These are phyloP conservation scores for Microcebus tavaratra DNA, from an alignment of 2,113 vertebrate genomes.

Conservation along the genomic window DNA sequence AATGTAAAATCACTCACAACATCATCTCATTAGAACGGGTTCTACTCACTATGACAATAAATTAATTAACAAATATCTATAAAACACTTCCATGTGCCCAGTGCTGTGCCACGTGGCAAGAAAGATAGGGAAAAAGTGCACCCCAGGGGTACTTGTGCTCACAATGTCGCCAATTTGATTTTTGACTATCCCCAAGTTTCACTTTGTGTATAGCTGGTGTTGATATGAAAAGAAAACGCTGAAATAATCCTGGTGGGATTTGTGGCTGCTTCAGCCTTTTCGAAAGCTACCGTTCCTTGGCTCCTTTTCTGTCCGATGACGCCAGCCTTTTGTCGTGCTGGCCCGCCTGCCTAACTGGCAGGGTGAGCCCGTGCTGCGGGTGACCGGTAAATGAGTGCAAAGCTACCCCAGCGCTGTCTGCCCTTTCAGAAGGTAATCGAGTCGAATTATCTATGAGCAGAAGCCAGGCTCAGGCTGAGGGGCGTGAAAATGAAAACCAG, in stretches of 20 bases:
- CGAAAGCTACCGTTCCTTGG: not conserved
- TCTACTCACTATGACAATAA: not conserved
- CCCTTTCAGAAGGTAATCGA: constrained; percentile 71
- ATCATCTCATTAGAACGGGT: not conserved
- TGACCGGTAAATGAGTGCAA: constrained; percentile 59
- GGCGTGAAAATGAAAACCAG: constrained; percentile 73
- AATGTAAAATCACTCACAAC: not conserved
- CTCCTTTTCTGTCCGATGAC: constrained; percentile 12
- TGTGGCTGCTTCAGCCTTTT: not conserved
- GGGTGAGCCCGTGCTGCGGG: constrained; percentile 39
- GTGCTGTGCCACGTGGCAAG: not conserved
- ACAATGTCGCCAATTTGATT: not conserved
- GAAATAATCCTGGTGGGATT: not conserved
- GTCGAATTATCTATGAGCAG: constrained; percentile 71
- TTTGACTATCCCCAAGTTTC: not conserved
- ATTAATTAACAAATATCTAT: not conserved
- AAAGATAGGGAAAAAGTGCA: not conserved
- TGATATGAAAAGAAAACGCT: not conserved
- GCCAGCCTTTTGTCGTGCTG: not conserved
- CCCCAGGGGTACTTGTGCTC: not conserved
- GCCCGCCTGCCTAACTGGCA: not conserved
- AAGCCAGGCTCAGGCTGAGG: constrained; percentile 1
- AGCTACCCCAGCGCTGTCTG: constrained; percentile 6
- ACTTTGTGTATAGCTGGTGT: not conserved
- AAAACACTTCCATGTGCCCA: not conserved